Base-by-base conservation (phyloP, 2,888 invertebrate genomes). In the Alloscopus bannaensis region DNA sequence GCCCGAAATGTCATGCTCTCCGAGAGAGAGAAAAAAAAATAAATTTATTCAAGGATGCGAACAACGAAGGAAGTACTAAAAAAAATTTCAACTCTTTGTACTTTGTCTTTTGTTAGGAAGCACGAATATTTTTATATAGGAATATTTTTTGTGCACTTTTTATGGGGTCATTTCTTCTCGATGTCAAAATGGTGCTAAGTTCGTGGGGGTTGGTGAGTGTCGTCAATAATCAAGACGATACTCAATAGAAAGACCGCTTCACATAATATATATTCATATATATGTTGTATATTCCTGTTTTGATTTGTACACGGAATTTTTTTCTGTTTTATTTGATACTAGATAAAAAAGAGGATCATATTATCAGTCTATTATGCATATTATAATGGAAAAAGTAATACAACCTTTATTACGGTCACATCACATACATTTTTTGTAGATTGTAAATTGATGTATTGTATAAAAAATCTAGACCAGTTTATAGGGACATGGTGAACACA, bases 1-100 rank as follows among this genome's bases (percentile, higher is more conserved):
- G 6, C n/a, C 55, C 55, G 55, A 55, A 40, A 40, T 55, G 68
- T 57, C 68, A 55, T 68, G 55, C n/a, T n/a, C 4, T 22, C 45
- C 45, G 36, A 55, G 20, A 29, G 40, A 42, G 20, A 16, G 22
- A 18, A 20, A 31, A 65, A 26, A 16, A 40, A 22, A 55, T 26
- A 40, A 26, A 28, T 60, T 57, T 28, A 57, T 69, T 57, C 36
- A 26, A 57, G 42, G 29, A 57, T 4, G 18, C 13, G 6, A 13
- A 36, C 36, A n/a, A 36, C 42, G 40, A 57, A 55, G 42, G 57
- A 69, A 60, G 59, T n/a, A n/a, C n/a, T n/a, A 11, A 29, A 60
- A 47, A 60, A 13, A 18, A 36, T 36, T 36, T 20, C 13, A 36
- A 60, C 29, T 60, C 11, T n/a, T 4, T 18, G 8, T n/a, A 24